A percentile compares a stretch with the other conserved stretches of the same genome.
Conservation (phyloP, 2,888 invertebrate genomes). For the Sesia bembeciformis region DNA sequence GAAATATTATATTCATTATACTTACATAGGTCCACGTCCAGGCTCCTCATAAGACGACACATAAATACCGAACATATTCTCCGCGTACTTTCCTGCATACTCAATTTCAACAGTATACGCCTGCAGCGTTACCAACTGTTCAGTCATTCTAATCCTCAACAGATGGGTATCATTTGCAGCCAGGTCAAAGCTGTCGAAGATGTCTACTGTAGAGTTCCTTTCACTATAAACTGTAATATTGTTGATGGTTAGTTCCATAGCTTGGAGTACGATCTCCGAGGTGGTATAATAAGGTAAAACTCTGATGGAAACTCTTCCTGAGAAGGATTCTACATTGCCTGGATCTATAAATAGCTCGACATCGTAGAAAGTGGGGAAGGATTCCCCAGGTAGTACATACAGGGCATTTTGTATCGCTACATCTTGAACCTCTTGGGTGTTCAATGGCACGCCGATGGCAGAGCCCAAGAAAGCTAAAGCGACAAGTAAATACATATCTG, state of each 20-base stretch:
- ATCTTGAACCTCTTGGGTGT: conserved; percentile 5
- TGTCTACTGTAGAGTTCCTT: conserved; percentile 12
- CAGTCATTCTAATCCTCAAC: conserved; percentile 53
- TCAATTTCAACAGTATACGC: conserved; percentile 67
- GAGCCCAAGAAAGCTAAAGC: conserved; percentile 34
- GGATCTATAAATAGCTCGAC: conserved; percentile 65
- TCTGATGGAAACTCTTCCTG: conserved; percentile 56
- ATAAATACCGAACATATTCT: conserved; percentile 78
- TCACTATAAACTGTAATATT: conserved; percentile 19
- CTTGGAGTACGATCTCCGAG: conserved; percentile 52
- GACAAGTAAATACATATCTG: conserved; percentile 55
- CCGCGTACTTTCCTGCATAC: conserved; percentile 72
- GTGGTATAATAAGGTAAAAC: conserved; percentile 33
- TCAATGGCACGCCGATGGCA: conserved; percentile 26
- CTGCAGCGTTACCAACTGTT: conserved; percentile 31
- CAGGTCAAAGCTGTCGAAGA: conserved; percentile 19
- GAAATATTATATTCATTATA: conserved; percentile 10
- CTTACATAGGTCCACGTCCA: conserved; percentile 34
- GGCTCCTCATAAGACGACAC: conserved; percentile 63
- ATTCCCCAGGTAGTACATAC: conserved; percentile 70
- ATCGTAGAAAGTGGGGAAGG: conserved; percentile 69
- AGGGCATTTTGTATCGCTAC: not conserved
- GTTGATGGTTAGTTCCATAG: conserved; percentile 50
- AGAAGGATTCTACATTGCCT: conserved; percentile 42
- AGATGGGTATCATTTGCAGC: conserved; percentile 58